Base-by-base conservation (phyloP, 1,140 invertebrate species). In the Cydia amplana region DNA sequence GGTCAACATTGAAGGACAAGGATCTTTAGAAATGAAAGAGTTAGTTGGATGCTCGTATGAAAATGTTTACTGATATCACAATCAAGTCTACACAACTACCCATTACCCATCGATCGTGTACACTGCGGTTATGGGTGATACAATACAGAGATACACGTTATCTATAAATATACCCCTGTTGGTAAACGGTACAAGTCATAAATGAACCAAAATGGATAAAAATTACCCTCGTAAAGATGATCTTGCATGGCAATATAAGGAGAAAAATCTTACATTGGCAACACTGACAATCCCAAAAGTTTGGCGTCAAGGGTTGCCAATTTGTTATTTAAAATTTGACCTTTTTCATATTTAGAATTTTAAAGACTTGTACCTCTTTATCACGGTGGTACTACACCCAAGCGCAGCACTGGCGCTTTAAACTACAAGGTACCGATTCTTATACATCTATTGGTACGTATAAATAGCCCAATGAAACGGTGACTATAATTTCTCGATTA, bases 1-100 rank as follows among this genome's bases (percentile, higher is more conserved):
- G 32, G 2, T 20, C 12, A 14, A 51, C 32, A 12, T 36, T 36
- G 74, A 55, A 70, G 18, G 72, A 43, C 14, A 40, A 32, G 46
- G 65, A 51, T 36, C 9, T n/a, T 18, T 32, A 78, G 51, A 60
- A 91, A 88, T 89, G 78, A 91, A 91, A 91, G 86, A 84, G 82
- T 49, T 46, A 60, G 81, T 20, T 91, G 89, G 91, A 93, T 93
- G 91, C 91, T 93, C 88, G 91, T 93, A 93, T 93, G 91, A 93
- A 93, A 93, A 93, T 91, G 90, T 93, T 93, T 93, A 93, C 86
- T 93, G 91, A 91, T 93, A 93, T 93, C 91, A 93, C 91, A 93
- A 93, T 91, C 86, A 93, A 91, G 83, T 91, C 91, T 93, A 91
- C 90, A 90, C 88, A 89, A 84, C 91, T 91, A 93, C 89, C 82